Conservation (phyloP, 2,797 vertebrate genomes). For the Streptopelia turtur region DNA sequence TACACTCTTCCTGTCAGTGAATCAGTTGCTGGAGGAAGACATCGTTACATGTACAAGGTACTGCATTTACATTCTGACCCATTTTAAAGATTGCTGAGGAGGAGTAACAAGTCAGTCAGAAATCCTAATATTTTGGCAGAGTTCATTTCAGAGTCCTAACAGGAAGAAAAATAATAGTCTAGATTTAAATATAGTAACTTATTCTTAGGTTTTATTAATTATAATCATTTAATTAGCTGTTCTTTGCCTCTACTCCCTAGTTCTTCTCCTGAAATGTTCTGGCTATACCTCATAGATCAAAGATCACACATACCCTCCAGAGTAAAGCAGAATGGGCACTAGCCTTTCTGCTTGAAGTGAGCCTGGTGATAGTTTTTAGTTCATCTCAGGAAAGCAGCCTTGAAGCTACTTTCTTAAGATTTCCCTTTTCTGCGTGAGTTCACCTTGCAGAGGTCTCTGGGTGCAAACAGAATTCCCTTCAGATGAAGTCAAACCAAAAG, state of each 20-base stretch:
- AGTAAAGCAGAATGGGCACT: not conserved
- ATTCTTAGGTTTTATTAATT: slow-evolving; percentile 35
- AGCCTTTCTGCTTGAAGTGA: not conserved
- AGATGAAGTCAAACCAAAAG: not conserved
- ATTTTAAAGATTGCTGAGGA: slow-evolving; percentile 23
- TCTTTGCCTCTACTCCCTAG: not conserved
- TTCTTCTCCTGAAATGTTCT: not conserved
- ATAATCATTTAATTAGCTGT: not conserved
- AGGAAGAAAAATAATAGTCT: not conserved
- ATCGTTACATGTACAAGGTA: not conserved
- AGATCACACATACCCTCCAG: not conserved
- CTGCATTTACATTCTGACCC: slow-evolving; percentile 36
- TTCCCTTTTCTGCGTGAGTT: not conserved
- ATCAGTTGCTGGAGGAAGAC: not conserved
- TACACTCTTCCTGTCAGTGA: not conserved
- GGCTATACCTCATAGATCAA: not conserved
- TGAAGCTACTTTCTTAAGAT: not conserved
- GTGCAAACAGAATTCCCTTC: not conserved
- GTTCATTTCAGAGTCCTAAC: not conserved
- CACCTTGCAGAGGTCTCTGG: not conserved
- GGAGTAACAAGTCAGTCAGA: slow-evolving; percentile 6
- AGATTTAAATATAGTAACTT: not conserved
- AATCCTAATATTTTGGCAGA: slow-evolving; percentile 23
- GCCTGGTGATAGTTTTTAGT: not conserved
- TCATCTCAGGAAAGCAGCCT: not conserved